Base-by-base conservation (phyloP, 1,140 invertebrate genomes). In the Drosophila albomicans region DNA sequence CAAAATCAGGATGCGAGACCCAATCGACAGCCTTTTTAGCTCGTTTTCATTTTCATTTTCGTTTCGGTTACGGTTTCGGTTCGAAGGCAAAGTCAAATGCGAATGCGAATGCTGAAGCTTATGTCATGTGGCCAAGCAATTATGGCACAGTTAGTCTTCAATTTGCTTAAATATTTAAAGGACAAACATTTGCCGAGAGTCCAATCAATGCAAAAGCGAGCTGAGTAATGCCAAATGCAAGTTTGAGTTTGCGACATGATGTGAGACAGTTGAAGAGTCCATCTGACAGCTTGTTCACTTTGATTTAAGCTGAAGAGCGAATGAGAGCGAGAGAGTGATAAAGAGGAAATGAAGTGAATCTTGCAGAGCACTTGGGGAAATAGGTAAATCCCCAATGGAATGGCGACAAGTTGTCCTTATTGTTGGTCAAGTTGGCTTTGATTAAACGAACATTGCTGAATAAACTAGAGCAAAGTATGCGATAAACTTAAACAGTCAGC, bases 361-460 rank as follows among this genome's bases (percentile, higher is more conserved):
- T 85, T 68, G 54, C 65, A 52, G 73, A 28, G 58, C 52, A 48
- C 75, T 81, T 67, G 7, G 30, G 13, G 20, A 54, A 35, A 70
- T 43, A 76, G 79, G 70, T 79, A 66, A 79, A 67, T 76, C 45
- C 51, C 15, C 41, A 16, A 30, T 16, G 32, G 45, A 62, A 16
- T 65, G 48, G 30, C 46, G 58, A 20, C 52, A 74, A 78, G 20
- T 25, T 75, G 70, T 57, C 73, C 87, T 74, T 75, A 78, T 78
- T 80, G 76, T 51, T 67, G 66, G 69, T 82, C 84, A 66, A 82
- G 77, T 72, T 80, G 74, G 63, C 66, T 81, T 88, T 88, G 80
- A 88, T 89, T 89, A 89, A 88, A 69, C 30, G 79, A 65, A 86
- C 75, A 86, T 69, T 75, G 79, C 56, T 13, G 75, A 70, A 68